Evolutionary conservation across 2,888 invertebrate species (phyloP).

Genomic region (Miltochrista miniata): DNA sequence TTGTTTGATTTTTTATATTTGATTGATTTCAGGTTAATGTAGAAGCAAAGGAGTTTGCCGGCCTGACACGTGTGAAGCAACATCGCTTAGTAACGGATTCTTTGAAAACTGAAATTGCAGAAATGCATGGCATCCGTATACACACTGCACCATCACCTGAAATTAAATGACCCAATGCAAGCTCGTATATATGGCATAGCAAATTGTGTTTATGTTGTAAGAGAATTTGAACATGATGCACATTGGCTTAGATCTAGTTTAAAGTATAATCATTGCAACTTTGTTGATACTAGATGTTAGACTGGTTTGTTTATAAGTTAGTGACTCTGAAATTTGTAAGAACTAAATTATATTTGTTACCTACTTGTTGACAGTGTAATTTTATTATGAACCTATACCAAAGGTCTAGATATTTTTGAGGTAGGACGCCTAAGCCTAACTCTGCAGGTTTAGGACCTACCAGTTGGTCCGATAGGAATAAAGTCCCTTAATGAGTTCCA

Average conservation of each 20-base stretch:
- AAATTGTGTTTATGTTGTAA: not conserved
- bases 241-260: not conserved
- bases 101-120: constrained; percentile 89
- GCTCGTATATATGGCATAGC: not conserved
- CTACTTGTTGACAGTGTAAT: not conserved
- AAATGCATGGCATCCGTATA: constrained; percentile 93
- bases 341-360: constrained; percentile 2
- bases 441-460: too few relatives aligned
- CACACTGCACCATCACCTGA: constrained; percentile 84
- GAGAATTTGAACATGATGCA: not conserved
- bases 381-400: not conserved
- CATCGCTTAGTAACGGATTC: constrained; percentile 89
- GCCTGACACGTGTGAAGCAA: constrained; percentile 88
- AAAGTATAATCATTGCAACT: not conserved
- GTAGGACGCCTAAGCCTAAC: too few relatives aligned
- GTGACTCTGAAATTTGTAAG: constrained; percentile 2
- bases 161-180: constrained; percentile 24
- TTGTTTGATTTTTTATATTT: too few relatives aligned
- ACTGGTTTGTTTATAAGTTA: not conserved
- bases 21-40: constrained; percentile 75
- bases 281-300: constrained; percentile 2
- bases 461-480: too few relatives aligned
- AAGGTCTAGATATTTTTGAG: too few relatives aligned
- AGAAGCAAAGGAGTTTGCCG: constrained; percentile 87
- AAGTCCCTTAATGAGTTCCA: too few relatives aligned